These are phyloP conservation scores for Novumbra hubbsi DNA, from an alignment of 2,797 vertebrate species.

Conservation along the genomic window DNA sequence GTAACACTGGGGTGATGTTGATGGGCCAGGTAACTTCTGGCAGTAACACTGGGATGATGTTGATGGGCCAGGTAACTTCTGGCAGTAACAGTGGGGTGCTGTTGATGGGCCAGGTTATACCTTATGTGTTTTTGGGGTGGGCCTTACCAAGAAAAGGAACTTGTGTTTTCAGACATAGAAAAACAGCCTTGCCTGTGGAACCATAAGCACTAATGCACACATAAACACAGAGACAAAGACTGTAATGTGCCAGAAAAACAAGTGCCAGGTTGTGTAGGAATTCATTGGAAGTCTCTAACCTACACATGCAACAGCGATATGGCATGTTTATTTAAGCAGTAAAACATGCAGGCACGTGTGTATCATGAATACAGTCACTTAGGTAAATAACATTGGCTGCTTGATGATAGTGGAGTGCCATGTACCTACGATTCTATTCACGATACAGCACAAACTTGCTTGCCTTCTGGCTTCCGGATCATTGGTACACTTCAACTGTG, in stretches of 20 bases:
- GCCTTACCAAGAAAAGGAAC: background rate
- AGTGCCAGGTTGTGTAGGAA: background rate
- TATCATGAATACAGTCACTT: no score
- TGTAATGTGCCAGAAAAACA: background rate
- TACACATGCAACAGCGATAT: background rate
- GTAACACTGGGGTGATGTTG: background rate
- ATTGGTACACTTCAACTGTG: no score
- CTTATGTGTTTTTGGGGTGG: background rate
- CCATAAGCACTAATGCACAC: conserved; percentile 9
- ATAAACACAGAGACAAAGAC: background rate
- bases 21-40: background rate
- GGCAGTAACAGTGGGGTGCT: background rate
- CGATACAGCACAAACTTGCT: no score
- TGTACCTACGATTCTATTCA: no score
- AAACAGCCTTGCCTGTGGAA: conserved; percentile 24
- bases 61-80: background rate
- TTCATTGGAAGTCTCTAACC: background rate
- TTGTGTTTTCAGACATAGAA: no score
- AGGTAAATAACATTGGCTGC: no score
- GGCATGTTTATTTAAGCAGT: background rate
- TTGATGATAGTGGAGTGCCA: no score
- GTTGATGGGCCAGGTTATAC: background rate
- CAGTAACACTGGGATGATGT: background rate
- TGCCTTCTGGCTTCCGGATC: no score
- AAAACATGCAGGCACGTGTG: no score